Conservation (phyloP, 2,888 invertebrate species). For the Acleris laterana region DNA sequence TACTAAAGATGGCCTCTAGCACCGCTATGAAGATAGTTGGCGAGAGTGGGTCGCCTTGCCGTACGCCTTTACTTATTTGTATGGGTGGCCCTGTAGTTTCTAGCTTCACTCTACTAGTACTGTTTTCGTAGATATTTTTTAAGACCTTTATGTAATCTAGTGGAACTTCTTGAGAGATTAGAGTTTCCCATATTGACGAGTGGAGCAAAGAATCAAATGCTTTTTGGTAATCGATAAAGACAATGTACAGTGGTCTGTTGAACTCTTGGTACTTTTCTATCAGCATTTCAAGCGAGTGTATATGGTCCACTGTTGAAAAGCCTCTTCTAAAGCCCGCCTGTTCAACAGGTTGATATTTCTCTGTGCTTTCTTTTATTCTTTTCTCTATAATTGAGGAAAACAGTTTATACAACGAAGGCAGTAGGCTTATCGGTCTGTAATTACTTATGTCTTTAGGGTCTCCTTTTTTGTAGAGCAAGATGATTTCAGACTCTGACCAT, state of each 20-base stretch:
- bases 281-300: conserved; percentile 19
- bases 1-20: not conserved
- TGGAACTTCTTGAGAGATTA: not conserved
- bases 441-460: not conserved
- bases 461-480: not conserved
- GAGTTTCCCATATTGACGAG: conserved; percentile 29
- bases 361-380: too few relatives aligned
- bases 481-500: conserved; percentile 8
- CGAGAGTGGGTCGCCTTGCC: conserved; percentile 40
- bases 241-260: conserved; percentile 21
- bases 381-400: too few relatives aligned
- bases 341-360: too few relatives aligned
- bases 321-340: too few relatives aligned
- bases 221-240: conserved; percentile 21
- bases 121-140: conserved; percentile 29
- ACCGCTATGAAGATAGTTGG: conserved; percentile 34
- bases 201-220: conserved; percentile 35
- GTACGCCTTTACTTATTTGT: conserved; percentile 36
- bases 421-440: too few relatives aligned
- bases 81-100: conserved; percentile 27
- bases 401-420: not conserved
- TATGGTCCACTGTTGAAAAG: too few relatives aligned
- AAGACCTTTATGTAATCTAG: not conserved
- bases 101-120: conserved; percentile 35
- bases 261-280: conserved; percentile 41